Base-by-base conservation (phyloP, 2,888 invertebrate genomes). In the Drosophila pseudotalamancana region DNA sequence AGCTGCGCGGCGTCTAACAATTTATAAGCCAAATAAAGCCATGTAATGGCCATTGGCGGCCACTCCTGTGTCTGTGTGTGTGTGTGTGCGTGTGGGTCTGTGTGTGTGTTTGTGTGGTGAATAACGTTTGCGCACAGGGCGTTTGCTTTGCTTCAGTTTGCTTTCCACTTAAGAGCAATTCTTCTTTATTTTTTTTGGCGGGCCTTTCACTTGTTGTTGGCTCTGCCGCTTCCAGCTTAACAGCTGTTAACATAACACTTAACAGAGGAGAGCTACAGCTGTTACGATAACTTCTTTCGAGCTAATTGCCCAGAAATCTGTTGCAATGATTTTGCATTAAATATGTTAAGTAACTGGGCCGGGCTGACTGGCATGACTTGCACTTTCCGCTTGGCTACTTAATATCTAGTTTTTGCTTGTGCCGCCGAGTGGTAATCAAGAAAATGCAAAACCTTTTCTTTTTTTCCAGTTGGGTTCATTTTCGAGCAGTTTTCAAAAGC, bases 241-340 rank as follows among this genome's bases (percentile, higher is more conserved):
- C 63, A 69, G 54, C 62, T 62, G 53, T 48, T 49, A 64, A 48
- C n/a, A 50, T 71, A 51, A 64, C 53, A 53, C 31, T 35, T 61
- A 54, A 42, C 53, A 39, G 46, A 49, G n/a, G n/a, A n/a, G n/a
- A n/a, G n/a, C n/a, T n/a, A n/a, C n/a, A n/a, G n/a, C n/a, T n/a
- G n/a, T n/a, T n/a, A n/a, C n/a, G n/a, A 43, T 43, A 18, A 19
- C 18, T 27, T 23, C 49, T 42, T 63, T 6, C 27, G 23, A 29
- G 72, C 74, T 79, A 85, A 78, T 85, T 82, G 86, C 64, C 70
- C 45, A 35, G 37, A 83, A 68, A 76, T 80, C 84, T 72, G 68
- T 77, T 49, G 61, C 70, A 68, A 77, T 77, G 77, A 77, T 64
- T 54, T 45, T 9, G 74, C 77, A 84, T 39, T 63, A 84, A 65